A percentile compares a stretch with the other conserved stretches of the same genome.
These are phyloP conservation scores for Eudasyphora cyanicolor DNA, from an alignment of 2,888 invertebrate genomes.

Conservation along the genomic window DNA sequence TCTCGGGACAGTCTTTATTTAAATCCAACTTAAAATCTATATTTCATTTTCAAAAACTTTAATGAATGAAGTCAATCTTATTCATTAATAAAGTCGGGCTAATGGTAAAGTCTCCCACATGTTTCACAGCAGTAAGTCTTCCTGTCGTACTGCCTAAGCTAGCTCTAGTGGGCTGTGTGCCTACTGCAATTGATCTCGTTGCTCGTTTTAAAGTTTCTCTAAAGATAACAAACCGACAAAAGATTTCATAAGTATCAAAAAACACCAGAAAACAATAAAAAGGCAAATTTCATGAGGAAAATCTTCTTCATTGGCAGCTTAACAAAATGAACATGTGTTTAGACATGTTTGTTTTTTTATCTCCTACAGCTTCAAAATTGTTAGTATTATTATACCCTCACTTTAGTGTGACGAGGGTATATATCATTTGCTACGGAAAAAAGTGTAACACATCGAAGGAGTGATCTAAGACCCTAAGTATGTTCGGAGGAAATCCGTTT, in stretches of 20 bases:
- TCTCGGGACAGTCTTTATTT: too few relatives aligned
- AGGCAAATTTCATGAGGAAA: background rate
- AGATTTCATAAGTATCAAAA: background rate
- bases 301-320: background rate
- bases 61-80: too few relatives aligned
- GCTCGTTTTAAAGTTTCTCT: background rate
- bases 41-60: too few relatives aligned
- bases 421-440: too few relatives aligned
- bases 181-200: background rate
- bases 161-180: background rate
- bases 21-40: too few relatives aligned
- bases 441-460: too few relatives aligned
- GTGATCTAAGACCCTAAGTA: too few relatives aligned
- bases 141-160: background rate
- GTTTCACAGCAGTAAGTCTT: background rate
- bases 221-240: background rate
- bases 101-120: background rate
- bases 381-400: background rate
- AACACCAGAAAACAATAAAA: background rate
- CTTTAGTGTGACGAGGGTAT: too few relatives aligned
- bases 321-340: background rate
- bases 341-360: background rate
- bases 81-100: too few relatives aligned
- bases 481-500: too few relatives aligned
- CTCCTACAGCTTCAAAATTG: background rate